A percentile compares a stretch with the other conserved stretches of the same genome.
Evolutionary conservation across 2,888 invertebrate genomes (phyloP).

Genomic region (Drosophila formosana): DNA sequence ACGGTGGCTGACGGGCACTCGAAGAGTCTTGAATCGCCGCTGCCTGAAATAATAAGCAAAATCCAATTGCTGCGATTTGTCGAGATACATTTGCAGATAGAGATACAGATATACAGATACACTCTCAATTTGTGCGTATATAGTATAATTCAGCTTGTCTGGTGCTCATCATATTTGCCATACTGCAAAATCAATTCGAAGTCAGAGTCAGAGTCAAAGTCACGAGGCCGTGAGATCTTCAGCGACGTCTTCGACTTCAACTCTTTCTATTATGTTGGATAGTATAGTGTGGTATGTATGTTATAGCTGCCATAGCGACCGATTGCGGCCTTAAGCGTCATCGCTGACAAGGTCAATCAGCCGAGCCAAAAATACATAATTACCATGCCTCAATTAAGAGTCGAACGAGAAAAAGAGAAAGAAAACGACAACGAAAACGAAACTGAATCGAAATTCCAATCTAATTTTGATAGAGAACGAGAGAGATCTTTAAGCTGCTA

Average conservation of each 20-base stretch:
- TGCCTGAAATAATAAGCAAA: conserved; percentile 62
- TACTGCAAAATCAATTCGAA: conserved; percentile 53
- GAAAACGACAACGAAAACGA: neutral
- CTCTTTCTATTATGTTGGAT: conserved; percentile 4
- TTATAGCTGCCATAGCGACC: conserved; percentile 5
- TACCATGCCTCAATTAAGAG: conserved; percentile 59
- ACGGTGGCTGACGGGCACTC: conserved; percentile 35
- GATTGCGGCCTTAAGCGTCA: conserved; percentile 53
- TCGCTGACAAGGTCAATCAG: conserved; percentile 63
- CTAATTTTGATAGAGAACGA: neutral
- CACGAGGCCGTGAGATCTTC: conserved; percentile 62
- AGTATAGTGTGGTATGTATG: no score
- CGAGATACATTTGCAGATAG: conserved; percentile 1
- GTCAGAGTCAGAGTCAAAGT: conserved; percentile 50
- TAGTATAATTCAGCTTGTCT: conserved; percentile 19
- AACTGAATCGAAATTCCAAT: neutral
- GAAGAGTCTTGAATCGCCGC: conserved; percentile 46
- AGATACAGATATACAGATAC: conserved; percentile 4
- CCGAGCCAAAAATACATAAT: conserved; percentile 39
- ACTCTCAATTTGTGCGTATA: conserved; percentile 1
- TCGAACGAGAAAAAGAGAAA: neutral
- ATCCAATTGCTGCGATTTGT: conserved; percentile 58
- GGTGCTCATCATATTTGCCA: conserved; percentile 7
- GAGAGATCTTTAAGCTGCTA: conserved; percentile 21
- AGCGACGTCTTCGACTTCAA: conserved; percentile 17